Evolutionary conservation across 53 echinoderm and acorn worm genomes (phyloP), one percentile per base, ranked within the genome.

Genomic region (Apostichopus leukothele): DNA sequence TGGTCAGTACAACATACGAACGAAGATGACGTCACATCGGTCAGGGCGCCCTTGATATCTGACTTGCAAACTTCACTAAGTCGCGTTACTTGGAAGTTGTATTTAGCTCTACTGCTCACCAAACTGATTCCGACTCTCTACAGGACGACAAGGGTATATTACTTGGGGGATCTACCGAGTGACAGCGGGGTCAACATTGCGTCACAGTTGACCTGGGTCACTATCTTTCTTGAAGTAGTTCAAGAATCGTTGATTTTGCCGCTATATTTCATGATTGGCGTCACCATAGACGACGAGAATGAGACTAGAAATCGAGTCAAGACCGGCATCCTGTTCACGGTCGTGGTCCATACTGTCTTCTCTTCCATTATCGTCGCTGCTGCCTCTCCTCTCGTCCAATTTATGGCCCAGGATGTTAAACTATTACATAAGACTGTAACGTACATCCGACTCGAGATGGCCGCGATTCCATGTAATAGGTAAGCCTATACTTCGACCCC

Each of bases 121-220:
- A 66, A 18, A 39, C 68, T 85, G 50, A 85, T 85, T 12, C 85
- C 85, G 14, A 85, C 85, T 6, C 14, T 85, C 39, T 85, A 85
- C 50, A 57, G 85, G 1, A 85, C 85, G 14, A 85, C 85, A 21
- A 59, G 85, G 9, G 85, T 85, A 5, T 85, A 85, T 14, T 85
- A 85, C 85, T 50, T 85, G 23, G 85, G 85, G 66, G 85, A 85
- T 20, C 85, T 85, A 1, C 85, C 85, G 5, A 67, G 39, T 67
- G 85, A 85, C 71, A 20, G 60, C 23, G 85, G 85, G 71, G 67
- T 85, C 50, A 85, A 85, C 51, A 85, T 85, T 12, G 85, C 85
- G 9, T 85, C 85, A 50, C 85, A 85, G 67, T 26, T 85, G 26
- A 85, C 85, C 6, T 85, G 85, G 85, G 85, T 85, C 21, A 85